Conservation (phyloP, 2,113 vertebrate genomes). For the Ceuthmochares aereus region DNA sequence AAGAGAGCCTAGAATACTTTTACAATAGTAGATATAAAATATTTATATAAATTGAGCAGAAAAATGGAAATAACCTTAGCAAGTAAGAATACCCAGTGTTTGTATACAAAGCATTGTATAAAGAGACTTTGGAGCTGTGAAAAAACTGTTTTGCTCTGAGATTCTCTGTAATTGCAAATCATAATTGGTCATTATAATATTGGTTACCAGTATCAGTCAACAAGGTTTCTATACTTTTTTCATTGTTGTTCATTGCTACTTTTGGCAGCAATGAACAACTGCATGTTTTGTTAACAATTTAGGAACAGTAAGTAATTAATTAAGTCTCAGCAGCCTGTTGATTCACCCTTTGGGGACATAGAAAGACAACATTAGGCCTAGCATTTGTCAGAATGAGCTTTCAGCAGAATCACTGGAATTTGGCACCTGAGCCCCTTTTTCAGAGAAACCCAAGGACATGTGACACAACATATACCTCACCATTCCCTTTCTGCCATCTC, state of each 20-base stretch:
- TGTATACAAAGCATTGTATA: neutral
- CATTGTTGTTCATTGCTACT: neutral
- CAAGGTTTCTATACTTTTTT: neutral
- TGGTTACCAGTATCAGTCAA: neutral
- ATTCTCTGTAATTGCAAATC: neutral
- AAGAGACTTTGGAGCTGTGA: neutral
- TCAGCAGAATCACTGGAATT: neutral
- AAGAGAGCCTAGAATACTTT: neutral
- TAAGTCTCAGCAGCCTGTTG: conserved; percentile 12
- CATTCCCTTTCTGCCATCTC: neutral
- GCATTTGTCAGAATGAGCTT: neutral
- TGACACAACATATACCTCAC: neutral
- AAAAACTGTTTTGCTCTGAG: neutral
- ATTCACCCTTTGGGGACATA: neutral
- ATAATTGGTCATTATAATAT: neutral
- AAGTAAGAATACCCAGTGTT: neutral
- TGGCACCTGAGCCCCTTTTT: accelerated
- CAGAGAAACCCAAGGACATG: neutral
- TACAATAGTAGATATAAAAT: neutral
- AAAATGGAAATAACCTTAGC: neutral
- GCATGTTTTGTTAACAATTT: neutral
- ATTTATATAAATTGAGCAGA: neutral
- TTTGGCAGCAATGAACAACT: neutral
- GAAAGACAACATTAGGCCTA: neutral
- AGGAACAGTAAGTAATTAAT: conserved; percentile 22